Percentiles rank a stretch among this genome's conserved stretches.
phyloP scores from a whole-genome alignment of 2,797 vertebrate species.

The Tauraco hartlaubi region DNA sequence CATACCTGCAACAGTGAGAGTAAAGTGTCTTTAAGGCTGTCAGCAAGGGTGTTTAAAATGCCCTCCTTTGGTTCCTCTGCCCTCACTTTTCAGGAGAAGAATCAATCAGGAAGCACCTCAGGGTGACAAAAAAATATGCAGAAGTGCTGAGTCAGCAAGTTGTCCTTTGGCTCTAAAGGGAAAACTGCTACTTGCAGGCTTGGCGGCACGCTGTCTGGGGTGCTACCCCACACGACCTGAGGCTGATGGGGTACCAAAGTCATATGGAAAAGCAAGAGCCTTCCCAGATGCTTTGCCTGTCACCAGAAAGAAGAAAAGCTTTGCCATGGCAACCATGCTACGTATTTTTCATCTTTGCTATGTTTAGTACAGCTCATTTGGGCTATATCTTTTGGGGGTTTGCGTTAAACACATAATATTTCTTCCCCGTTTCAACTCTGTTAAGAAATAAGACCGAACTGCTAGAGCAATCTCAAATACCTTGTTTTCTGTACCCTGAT shows the following conservation, averaged over 20 bases:
- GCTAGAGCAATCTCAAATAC: background rate
- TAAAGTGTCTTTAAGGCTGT: background rate
- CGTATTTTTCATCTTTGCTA: background rate
- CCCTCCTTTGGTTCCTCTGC: background rate
- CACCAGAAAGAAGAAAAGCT: background rate
- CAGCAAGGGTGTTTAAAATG: background rate
- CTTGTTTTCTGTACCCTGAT: background rate
- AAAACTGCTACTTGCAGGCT: background rate
- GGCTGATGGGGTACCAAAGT: background rate
- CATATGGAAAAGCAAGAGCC: background rate
- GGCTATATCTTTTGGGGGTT: background rate
- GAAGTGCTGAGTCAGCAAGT: background rate
- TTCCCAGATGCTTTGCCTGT: background rate
- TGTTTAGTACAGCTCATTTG: background rate
- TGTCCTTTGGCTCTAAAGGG: background rate
- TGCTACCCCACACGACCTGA: background rate
- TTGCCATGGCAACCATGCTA: slow-evolving; percentile 12
- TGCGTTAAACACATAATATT: background rate
- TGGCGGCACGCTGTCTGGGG: background rate
- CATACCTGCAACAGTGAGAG: background rate
- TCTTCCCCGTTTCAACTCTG: background rate
- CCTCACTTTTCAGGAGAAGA: background rate
- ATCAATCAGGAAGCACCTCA: background rate
- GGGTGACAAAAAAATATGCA: background rate
- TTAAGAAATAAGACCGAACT: background rate